phyloP scores from a whole-genome alignment of 1,140 invertebrate genomes.

The Heliothis subflexa region DNA sequence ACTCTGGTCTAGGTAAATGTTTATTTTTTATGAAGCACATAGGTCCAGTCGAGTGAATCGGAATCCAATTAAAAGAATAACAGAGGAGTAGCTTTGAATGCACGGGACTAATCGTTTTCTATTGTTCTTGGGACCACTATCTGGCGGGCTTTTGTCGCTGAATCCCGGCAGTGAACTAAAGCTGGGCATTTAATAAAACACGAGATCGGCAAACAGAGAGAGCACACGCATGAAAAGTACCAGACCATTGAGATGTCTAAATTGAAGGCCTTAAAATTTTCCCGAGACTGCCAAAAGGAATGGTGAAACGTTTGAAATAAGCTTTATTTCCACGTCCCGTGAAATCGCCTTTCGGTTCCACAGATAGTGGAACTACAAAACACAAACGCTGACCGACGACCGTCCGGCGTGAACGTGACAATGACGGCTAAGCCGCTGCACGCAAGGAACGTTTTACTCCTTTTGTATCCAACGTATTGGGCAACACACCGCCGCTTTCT shows the following conservation, averaged over 20 bases:
- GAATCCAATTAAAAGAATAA: constrained; percentile 77
- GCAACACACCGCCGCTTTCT: constrained; percentile 77
- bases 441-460: constrained; percentile 78
- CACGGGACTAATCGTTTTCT: constrained; percentile 72
- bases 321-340: constrained; percentile 39
- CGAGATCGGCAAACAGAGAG: constrained; percentile 58
- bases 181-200: constrained; percentile 72
- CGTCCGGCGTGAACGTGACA: constrained; percentile 76
- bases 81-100: constrained; percentile 59
- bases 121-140: constrained; percentile 80
- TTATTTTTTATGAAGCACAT: background rate
- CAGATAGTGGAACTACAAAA: constrained; percentile 80
- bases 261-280: constrained; percentile 44
- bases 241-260: constrained; percentile 43
- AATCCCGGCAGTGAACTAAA: constrained; percentile 64
- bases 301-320: constrained; percentile 37
- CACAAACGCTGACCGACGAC: constrained; percentile 67
- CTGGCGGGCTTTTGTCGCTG: constrained; percentile 70
- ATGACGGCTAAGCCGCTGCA: constrained; percentile 82
- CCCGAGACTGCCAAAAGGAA: constrained; percentile 39
- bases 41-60: constrained; percentile 48
- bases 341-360: constrained; percentile 61
- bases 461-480: constrained; percentile 71
- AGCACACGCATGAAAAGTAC: constrained; percentile 39
- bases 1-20: background rate